Base-by-base conservation (phyloP, 1,140 invertebrate genomes). In the Goniozus legneri region DNA sequence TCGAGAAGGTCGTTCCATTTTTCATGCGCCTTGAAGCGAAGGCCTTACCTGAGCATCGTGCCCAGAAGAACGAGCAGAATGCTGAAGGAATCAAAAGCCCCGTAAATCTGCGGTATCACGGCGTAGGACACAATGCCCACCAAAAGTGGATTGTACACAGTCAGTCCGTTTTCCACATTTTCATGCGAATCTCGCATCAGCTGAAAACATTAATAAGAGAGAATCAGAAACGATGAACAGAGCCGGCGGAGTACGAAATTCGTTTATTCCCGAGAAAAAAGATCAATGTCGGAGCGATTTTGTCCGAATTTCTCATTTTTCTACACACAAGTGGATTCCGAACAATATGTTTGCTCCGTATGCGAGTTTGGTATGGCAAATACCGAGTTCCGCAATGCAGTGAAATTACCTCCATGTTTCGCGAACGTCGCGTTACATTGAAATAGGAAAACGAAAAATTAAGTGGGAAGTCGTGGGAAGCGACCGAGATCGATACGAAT, bases 101-200 rank as follows among this genome's bases (percentile, higher is more conserved):
- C 67, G 41, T 69, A 77, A 19, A 69, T 12, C 12, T 53, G 53
- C 3, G 68, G 67, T 41, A 71, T 55, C 12, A 74, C 33, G 3
- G 47, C 42, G 32, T 65, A 67, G 1, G 75, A 76, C 12, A 77
- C 58, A 1, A 56, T 55, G 0, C 76, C 77, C 15, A 77, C 60
- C n/a, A 78, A 56, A 3, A 77, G 30, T 3, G 76, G 73, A 56
- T 78, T 78, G 39, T 64, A 75, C 1, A 73, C 62, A 2, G 73
- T 76, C 32, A 76, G 44, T 30, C 77, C 77, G 30, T 70, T 69
- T 10, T 55, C 58, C 14, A 78, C 58, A 8, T 52, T 43, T 10
- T 51, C 35, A 0, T 51, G n/a, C 0, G 61, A 58, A 38, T 75
- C 73, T 40, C 50, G 54, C 27, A 76, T 55, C 13, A 71, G 27